Conservation (phyloP, 2,797 vertebrate genomes). For the Eospalax fontanierii region DNA sequence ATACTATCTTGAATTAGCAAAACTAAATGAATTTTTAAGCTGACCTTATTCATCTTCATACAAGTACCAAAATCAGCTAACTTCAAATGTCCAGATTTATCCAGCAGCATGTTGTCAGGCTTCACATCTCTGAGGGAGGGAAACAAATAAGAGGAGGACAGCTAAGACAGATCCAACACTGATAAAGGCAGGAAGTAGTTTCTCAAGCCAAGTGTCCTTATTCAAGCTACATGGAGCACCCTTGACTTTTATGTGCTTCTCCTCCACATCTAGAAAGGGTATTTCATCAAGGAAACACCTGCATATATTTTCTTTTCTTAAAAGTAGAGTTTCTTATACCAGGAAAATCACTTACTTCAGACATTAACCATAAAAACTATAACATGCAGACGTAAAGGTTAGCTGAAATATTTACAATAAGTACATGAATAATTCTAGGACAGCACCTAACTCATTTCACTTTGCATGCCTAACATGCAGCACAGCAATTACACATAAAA, state of each 20-base stretch:
- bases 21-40: constrained; percentile 72
- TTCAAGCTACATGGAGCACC: neutral
- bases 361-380: constrained; percentile 52
- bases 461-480: neutral
- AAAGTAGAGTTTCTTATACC: neutral
- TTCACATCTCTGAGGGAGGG: constrained; percentile 95
- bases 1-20: constrained; percentile 70
- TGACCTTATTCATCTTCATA: constrained; percentile 99
- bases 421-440: neutral
- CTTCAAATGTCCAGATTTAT: constrained; percentile 98
- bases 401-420: constrained; percentile 45
- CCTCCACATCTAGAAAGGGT: neutral
- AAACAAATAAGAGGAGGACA: constrained; percentile 20
- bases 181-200: constrained; percentile 49
- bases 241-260: neutral
- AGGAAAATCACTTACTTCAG: constrained; percentile 51
- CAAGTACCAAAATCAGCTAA: constrained; percentile 99
- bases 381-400: constrained; percentile 44
- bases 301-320: neutral
- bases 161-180: constrained; percentile 66
- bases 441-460: constrained; percentile 8
- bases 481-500: neutral
- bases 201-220: neutral
- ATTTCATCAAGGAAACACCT: constrained; percentile 23
- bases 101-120: constrained; percentile 99